These are phyloP conservation scores for Pedetes capensis DNA, from an alignment of 2,113 vertebrate genomes.

Conservation along the genomic window DNA sequence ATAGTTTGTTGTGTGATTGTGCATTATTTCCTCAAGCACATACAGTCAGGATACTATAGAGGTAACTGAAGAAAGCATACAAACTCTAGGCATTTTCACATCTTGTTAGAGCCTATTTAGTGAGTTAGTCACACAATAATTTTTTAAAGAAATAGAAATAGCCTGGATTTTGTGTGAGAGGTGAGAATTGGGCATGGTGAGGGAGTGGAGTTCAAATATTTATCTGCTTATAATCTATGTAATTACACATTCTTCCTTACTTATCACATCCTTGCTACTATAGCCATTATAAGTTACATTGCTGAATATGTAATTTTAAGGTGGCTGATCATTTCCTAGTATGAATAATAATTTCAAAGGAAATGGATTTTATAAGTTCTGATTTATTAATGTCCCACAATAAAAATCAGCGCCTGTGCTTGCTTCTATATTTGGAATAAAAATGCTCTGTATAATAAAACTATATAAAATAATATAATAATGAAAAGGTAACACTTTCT, in stretches of 20 bases:
- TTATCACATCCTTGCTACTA: neutral
- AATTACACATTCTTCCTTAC: neutral
- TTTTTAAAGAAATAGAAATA: neutral
- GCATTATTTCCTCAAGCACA: neutral
- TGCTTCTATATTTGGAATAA: neutral
- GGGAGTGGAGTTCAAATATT: neutral
- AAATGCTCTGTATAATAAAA: neutral
- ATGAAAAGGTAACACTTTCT: neutral
- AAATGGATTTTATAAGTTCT: neutral
- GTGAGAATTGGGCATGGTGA: neutral
- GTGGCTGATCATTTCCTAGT: neutral
- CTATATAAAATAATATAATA: neutral
- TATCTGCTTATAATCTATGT: neutral
- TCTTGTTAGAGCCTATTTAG: neutral
- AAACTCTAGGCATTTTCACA: neutral
- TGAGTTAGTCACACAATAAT: neutral
- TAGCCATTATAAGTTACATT: neutral
- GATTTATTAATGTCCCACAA: neutral
- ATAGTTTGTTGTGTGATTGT: neutral
- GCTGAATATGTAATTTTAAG: neutral
- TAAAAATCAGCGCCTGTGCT: neutral
- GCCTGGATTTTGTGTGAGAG: neutral
- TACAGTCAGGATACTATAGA: neutral
- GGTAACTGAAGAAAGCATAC: neutral
- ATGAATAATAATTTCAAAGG: neutral